phyloP scores from a whole-genome alignment of 2,113 vertebrate genomes.

The Bombycilla garrulus region DNA sequence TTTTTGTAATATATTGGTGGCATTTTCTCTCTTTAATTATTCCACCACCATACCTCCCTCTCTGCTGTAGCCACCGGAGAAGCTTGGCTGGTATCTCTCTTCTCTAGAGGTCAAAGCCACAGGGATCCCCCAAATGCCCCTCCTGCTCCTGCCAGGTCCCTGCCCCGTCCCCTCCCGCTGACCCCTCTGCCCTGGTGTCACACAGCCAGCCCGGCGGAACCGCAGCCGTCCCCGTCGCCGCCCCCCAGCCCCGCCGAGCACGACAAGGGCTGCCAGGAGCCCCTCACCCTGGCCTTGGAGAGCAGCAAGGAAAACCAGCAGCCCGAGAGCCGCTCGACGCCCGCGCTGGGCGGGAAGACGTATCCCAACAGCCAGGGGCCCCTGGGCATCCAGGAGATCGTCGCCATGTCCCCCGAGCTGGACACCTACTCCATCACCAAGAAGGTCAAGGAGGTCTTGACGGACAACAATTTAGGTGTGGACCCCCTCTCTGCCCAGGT shows the following conservation, averaged over 20 bases:
- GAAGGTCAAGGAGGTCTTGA: constrained; percentile 97
- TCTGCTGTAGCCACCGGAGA: rapidly evolving
- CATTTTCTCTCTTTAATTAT: background rate
- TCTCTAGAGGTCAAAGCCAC: background rate
- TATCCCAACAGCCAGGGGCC: constrained; percentile 74
- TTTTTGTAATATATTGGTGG: background rate
- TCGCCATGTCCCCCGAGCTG: constrained; percentile 93
- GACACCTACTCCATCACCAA: constrained; percentile 98
- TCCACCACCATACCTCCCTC: background rate
- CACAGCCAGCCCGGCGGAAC: constrained; percentile 80
- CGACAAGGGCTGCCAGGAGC: constrained; percentile 76
- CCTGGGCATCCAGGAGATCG: constrained; percentile 93
- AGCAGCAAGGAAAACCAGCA: constrained; percentile 97
- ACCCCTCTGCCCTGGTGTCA: constrained; percentile 62
- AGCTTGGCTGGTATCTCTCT: too few species aligned
- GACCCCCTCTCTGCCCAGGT: background rate
- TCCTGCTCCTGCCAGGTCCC: background rate
- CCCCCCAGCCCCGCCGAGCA: constrained; percentile 73
- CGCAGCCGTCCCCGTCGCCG: constrained; percentile 87
- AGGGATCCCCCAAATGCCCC: background rate
- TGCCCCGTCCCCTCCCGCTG: background rate
- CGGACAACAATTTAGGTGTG: constrained; percentile 96
- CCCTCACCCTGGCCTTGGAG: constrained; percentile 83
- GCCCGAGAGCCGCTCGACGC: constrained; percentile 68
- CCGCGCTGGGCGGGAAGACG: constrained; percentile 71